Conservation (phyloP, 2,113 vertebrate genomes). For the Opisthocomus hoazin region DNA sequence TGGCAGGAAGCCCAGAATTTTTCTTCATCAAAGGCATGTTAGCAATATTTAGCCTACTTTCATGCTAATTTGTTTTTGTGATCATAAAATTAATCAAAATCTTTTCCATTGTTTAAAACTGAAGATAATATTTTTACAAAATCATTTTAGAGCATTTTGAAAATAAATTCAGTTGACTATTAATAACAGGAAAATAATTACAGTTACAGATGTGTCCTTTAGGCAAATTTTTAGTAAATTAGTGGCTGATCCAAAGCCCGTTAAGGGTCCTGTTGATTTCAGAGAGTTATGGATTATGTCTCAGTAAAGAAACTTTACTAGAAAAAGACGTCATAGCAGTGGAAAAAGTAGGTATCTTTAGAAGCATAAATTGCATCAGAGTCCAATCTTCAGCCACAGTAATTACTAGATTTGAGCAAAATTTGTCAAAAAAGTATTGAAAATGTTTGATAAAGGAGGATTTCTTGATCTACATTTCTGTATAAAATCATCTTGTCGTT, state of each 20-base stretch:
- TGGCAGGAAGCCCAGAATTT: slow-evolving; percentile 13
- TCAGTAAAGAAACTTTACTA: neutral
- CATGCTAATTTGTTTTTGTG: slow-evolving; percentile 11
- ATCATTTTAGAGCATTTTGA: neutral
- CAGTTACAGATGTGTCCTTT: neutral
- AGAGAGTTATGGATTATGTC: neutral
- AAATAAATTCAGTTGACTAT: neutral
- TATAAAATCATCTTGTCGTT: neutral
- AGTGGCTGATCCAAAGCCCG: neutral
- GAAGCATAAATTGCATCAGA: neutral
- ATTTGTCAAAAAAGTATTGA: neutral
- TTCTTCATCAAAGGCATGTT: slow-evolving; percentile 30
- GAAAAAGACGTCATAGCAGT: neutral
- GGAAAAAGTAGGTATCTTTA: neutral
- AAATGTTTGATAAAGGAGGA: neutral
- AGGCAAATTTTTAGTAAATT: slow-evolving; percentile 3
- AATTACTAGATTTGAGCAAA: neutral
- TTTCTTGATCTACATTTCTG: neutral
- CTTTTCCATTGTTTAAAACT: slow-evolving; percentile 7
- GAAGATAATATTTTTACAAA: neutral
- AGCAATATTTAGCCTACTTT: slow-evolving; percentile 41
- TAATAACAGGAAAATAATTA: slow-evolving; percentile 36
- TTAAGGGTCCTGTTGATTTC: neutral
- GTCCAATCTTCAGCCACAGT: neutral
- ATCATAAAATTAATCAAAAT: slow-evolving; percentile 43